Evolutionary conservation across 2,797 vertebrate genomes (phyloP).

Genomic region (Manis javanica): DNA sequence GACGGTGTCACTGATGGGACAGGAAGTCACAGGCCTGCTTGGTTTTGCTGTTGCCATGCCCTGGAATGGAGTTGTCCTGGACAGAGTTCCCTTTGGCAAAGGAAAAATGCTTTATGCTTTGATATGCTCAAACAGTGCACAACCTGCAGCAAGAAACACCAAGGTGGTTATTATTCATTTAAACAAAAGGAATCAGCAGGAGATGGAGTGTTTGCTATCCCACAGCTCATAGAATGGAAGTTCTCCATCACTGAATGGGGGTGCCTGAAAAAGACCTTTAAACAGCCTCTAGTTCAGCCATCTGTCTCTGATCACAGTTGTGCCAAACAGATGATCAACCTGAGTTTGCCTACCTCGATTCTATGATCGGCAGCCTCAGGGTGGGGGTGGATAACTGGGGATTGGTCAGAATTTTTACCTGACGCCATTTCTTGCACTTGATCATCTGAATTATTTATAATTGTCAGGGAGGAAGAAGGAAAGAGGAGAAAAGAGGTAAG

Average conservation of each 20-base stretch:
- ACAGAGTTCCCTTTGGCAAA: neutral
- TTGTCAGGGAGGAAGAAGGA: neutral
- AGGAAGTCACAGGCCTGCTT: neutral
- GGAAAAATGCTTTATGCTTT: neutral
- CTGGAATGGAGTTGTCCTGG: neutral
- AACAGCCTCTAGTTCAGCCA: neutral
- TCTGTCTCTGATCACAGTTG: neutral
- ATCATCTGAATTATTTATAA: neutral
- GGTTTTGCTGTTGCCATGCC: neutral
- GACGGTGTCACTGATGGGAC: neutral
- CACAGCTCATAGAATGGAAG: neutral
- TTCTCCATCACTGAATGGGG: neutral
- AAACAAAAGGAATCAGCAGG: neutral
- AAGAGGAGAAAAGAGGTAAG: neutral
- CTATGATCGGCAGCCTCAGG: neutral
- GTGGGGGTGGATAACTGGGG: neutral
- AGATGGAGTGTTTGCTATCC: too few relatives aligned
- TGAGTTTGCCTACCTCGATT: neutral
- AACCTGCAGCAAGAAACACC: neutral
- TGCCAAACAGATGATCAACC: neutral
- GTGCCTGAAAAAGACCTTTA: neutral
- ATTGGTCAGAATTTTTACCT: neutral
- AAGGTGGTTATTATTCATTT: neutral
- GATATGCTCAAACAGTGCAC: neutral
- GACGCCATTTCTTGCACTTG: neutral